phyloP scores from a whole-genome alignment of 1,140 invertebrate genomes.

The Hetaerina americana region DNA sequence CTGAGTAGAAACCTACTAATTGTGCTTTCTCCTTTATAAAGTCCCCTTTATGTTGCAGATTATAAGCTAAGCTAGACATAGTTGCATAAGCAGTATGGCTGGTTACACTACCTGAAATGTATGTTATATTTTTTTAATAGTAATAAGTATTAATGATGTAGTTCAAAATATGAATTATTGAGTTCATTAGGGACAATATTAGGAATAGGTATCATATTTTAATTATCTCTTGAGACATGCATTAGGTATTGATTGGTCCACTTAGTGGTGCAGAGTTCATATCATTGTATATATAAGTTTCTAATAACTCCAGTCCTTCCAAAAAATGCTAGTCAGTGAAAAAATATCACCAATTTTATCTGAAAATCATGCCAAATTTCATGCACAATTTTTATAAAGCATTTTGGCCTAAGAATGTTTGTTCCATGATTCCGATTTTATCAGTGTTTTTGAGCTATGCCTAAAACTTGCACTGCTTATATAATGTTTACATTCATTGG shows the following conservation, averaged over 20 bases:
- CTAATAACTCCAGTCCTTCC: no score
- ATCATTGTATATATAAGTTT: no score
- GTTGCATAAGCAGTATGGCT: slow-evolving; percentile 8
- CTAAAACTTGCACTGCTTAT: slow-evolving; percentile 2
- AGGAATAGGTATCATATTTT: no score
- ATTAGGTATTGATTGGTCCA: no score
- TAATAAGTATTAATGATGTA: no score
- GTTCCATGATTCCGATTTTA: neutral
- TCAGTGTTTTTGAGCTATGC: neutral
- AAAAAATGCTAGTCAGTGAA: neutral
- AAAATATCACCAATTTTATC: no score
- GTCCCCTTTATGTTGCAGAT: slow-evolving; percentile 4
- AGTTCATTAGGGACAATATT: no score
- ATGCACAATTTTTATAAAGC: neutral
- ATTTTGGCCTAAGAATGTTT: neutral
- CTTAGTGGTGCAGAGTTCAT: no score
- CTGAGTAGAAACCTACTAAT: neutral
- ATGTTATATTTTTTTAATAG: slow-evolving; percentile 5
- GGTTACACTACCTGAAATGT: slow-evolving; percentile 13
- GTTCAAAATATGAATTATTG: no score
- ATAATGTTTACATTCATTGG: neutral
- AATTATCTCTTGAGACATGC: no score
- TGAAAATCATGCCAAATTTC: neutral
- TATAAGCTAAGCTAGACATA: neutral
- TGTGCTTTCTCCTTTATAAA: neutral